A percentile compares a stretch with the other conserved stretches of the same genome.
Evolutionary conservation across 2,888 invertebrate species (phyloP).

Genomic region (Harpalus rubripes): DNA sequence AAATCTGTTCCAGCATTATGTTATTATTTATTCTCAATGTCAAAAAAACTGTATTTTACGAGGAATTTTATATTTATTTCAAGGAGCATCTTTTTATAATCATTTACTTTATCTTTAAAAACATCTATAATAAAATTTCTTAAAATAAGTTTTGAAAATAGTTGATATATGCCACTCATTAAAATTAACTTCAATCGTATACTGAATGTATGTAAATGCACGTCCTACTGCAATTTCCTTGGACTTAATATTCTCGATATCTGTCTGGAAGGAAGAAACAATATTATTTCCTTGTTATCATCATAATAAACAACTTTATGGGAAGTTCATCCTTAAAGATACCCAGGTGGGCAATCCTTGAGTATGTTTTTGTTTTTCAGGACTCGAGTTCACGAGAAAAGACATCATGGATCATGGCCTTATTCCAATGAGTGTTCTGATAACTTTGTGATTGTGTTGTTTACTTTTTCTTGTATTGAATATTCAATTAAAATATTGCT

Average conservation of each 20-base stretch:
- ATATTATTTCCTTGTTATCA: constrained; percentile 8
- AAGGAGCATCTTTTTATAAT: too few relatives aligned
- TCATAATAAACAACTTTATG: constrained; percentile 20
- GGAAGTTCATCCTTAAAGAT: neutral
- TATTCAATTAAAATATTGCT: constrained; percentile 2
- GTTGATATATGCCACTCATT: too few relatives aligned
- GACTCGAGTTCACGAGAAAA: neutral
- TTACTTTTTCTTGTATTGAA: neutral
- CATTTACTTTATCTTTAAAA: too few relatives aligned
- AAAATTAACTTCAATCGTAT: too few relatives aligned
- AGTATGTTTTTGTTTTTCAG: constrained; percentile 23
- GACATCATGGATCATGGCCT: neutral
- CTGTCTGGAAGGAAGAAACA: neutral
- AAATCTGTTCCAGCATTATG: too few relatives aligned
- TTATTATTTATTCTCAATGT: too few relatives aligned
- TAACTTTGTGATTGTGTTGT: constrained; percentile 12
- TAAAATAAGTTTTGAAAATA: too few relatives aligned
- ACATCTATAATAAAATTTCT: too few relatives aligned
- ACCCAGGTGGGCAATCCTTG: neutral
- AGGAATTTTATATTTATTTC: too few relatives aligned
- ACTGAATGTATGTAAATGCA: neutral
- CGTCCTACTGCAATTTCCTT: neutral
- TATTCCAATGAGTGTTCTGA: constrained; percentile 20
- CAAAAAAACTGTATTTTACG: too few relatives aligned
- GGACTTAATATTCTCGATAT: constrained; percentile 1